These are phyloP conservation scores for Ceratosolen fusciceps DNA, from an alignment of 1,140 invertebrate genomes.

Conservation along the genomic window DNA sequence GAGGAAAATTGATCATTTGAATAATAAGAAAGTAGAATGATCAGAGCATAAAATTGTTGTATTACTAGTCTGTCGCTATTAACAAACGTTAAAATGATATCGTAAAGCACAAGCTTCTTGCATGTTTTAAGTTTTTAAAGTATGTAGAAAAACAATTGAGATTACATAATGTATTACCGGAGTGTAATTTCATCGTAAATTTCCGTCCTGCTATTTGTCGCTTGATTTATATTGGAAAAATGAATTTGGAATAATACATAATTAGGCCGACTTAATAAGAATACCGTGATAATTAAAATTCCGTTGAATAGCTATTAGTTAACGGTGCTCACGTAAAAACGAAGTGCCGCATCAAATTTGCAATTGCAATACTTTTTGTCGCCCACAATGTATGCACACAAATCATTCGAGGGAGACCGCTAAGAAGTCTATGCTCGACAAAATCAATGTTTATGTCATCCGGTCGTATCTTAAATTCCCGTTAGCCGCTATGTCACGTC, in stretches of 20 bases:
- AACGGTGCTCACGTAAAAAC: too few relatives aligned
- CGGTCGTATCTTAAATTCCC: conserved; percentile 51
- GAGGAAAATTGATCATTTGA: neutral
- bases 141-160: neutral
- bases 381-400: neutral
- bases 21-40: neutral
- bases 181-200: neutral
- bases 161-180: neutral
- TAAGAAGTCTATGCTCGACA: too few relatives aligned
- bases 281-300: neutral
- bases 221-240: neutral
- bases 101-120: neutral
- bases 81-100: neutral
- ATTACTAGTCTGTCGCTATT: neutral
- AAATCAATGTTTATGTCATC: conserved; percentile 43
- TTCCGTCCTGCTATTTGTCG: too few relatives aligned
- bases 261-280: neutral
- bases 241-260: neutral
- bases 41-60: neutral
- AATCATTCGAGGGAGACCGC: neutral
- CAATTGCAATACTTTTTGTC: neutral
- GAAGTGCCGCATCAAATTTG: neutral
- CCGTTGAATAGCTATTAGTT: too few relatives aligned
- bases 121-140: neutral
- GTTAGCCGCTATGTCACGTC: conserved; percentile 49